These are phyloP conservation scores for Lophius piscatorius DNA, from an alignment of 2,113 vertebrate species.

Conservation along the genomic window DNA sequence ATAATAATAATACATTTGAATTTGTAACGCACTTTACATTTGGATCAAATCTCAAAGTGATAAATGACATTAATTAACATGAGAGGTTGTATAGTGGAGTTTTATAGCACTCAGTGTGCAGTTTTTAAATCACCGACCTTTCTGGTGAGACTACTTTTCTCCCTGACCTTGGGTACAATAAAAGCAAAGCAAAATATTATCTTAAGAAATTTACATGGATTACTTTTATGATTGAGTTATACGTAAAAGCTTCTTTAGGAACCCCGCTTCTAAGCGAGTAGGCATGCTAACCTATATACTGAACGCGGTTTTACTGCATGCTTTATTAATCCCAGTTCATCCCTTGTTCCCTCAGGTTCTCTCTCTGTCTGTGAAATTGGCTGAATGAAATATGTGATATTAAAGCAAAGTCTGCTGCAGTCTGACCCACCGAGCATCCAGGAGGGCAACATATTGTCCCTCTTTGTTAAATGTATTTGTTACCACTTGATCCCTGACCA, in stretches of 20 bases:
- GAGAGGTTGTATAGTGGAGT: slow-evolving; percentile 39
- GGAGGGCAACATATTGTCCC: slow-evolving; percentile 10
- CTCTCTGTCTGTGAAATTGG: background rate
- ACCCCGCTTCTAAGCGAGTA: background rate
- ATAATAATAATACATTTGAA: too few relatives aligned
- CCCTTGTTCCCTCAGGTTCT: slow-evolving; percentile 18
- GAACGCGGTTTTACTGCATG: background rate
- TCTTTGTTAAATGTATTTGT: slow-evolving; percentile 14
- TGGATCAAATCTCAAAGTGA: too few relatives aligned
- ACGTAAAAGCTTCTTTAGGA: slow-evolving; percentile 19
- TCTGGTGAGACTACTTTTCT: slow-evolving; percentile 32
- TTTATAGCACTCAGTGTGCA: slow-evolving; percentile 32
- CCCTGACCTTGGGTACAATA: slow-evolving; percentile 37
- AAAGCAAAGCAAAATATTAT: slow-evolving; percentile 37
- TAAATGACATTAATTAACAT: too few relatives aligned
- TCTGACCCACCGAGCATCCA: slow-evolving; percentile 8
- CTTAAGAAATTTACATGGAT: slow-evolving; percentile 16
- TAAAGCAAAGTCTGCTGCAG: slow-evolving; percentile 14
- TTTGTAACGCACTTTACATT: too few relatives aligned
- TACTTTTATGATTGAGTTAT: slow-evolving; percentile 28
- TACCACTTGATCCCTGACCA: slow-evolving; percentile 35
- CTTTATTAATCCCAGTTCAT: slow-evolving; percentile 42
- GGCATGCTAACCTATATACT: background rate
- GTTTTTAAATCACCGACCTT: slow-evolving; percentile 43
- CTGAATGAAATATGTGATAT: slow-evolving; percentile 15